Evolutionary conservation across 1,140 invertebrate genomes (phyloP), one percentile per base, ranked within the genome.

Genomic region (Cotesia vestalis): DNA sequence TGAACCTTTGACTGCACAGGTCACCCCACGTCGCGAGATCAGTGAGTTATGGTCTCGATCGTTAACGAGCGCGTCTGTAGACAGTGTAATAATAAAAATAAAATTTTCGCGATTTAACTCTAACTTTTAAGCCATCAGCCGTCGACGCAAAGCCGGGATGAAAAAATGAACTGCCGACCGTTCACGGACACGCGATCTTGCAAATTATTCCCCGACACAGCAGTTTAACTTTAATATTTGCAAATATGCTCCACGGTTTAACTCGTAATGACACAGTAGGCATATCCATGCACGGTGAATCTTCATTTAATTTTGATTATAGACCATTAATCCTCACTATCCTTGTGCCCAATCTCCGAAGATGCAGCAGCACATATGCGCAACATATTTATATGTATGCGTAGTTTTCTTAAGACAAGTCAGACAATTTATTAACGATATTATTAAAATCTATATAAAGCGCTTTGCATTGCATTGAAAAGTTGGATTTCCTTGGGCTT

Each of bases 231-330:
- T 46, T 46, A 46, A 46, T 46, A 52, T 62, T 69, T 68, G 60
- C 64, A 69, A 75, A 75, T 69, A 69, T 38, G 1, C 71, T 75
- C 69, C 52, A 72, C 60, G 60, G 66, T 59, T 72, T 59, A 75
- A 68, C 66, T 72, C 40, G 52, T 72, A 75, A 75, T 75, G 66
- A 75, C 38, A 71, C 61, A 67, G 55, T 52, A 51, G 5, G n/a
- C 38, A 66, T 38, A 61, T 17, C 12, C 61, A 35, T 73, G 53
- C 51, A 38, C 62, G 46, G 62, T 14, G 57, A 67, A 75, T 34
- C 61, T 14, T 34, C 57, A 46, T 46, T 46, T 46, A 46, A 59
- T 40, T 55, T 59, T 69, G 67, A 75, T 75, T 70, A 72, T 66
- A 14, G 67, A 40, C 66, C 66, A 75, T 75, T 71, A 71, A 67